phyloP scores from a whole-genome alignment of 2,888 invertebrate species.

The Ennomos quercinarius region DNA sequence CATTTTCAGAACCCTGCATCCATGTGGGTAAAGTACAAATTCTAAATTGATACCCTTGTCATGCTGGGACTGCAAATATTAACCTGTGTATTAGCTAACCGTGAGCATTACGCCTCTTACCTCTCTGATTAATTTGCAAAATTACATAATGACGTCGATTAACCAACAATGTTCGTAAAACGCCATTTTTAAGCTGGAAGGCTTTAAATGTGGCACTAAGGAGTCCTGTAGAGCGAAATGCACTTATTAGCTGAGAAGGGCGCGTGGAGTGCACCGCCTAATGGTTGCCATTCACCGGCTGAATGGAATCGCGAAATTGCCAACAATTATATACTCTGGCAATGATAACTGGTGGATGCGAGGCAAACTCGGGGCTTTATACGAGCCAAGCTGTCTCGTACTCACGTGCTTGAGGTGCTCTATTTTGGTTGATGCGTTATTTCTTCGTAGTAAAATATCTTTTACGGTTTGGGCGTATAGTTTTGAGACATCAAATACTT shows the following conservation, averaged over 20 bases:
- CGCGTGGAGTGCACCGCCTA: slow-evolving; percentile 76
- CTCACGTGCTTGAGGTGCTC: background rate
- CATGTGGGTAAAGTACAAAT: no score
- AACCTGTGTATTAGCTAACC: no score
- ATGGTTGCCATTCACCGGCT: slow-evolving; percentile 81
- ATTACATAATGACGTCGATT: slow-evolving; percentile 42
- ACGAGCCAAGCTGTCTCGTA: slow-evolving; percentile 44
- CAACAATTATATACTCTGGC: slow-evolving; percentile 83
- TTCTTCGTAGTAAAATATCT: background rate
- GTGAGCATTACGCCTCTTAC: background rate
- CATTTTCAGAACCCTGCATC: no score
- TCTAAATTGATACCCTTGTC: no score
- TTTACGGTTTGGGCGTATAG: background rate
- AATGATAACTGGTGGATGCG: slow-evolving; percentile 82
- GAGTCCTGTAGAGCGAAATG: slow-evolving; percentile 81
- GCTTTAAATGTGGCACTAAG: slow-evolving; percentile 77
- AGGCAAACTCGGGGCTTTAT: slow-evolving; percentile 63
- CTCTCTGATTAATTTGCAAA: slow-evolving; percentile 38
- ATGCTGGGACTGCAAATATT: no score
- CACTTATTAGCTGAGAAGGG: slow-evolving; percentile 83
- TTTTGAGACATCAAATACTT: no score
- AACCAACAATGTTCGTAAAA: slow-evolving; percentile 39
- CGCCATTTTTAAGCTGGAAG: slow-evolving; percentile 62
- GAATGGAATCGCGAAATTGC: slow-evolving; percentile 82
- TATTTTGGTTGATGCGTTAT: slow-evolving; percentile 3